Evolutionary conservation across 2,888 invertebrate genomes (phyloP).

Genomic region (Colostygia pectinataria): DNA sequence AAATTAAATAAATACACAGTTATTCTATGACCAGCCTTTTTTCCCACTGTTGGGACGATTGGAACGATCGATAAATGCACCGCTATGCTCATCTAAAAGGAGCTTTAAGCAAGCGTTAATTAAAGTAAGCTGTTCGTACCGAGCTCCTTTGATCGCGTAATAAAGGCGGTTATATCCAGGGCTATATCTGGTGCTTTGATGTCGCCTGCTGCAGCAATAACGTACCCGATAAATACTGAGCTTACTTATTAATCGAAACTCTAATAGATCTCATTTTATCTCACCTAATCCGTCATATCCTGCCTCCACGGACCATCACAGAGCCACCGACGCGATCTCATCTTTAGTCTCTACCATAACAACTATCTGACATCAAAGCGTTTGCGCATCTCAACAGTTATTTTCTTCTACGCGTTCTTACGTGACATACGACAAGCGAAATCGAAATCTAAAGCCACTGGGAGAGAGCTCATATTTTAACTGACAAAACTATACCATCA

Average conservation of each 20-base stretch:
- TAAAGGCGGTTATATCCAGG: constrained; percentile 27
- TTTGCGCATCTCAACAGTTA: constrained; percentile 3
- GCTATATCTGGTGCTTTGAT: constrained; percentile 24
- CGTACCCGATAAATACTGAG: no score
- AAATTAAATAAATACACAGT: no score
- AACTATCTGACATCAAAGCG: constrained; percentile 17
- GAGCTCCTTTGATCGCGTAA: constrained; percentile 20
- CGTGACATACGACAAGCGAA: background rate
- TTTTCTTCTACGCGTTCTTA: background rate
- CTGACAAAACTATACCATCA: background rate
- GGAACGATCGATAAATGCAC: no score
- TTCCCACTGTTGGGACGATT: no score
- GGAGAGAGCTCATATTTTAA: background rate
- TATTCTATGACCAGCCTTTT: no score
- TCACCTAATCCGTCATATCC: constrained; percentile 23
- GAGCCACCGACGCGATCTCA: constrained; percentile 8
- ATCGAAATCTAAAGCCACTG: background rate
- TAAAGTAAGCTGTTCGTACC: constrained; percentile 10
- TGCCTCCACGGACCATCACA: constrained; percentile 18
- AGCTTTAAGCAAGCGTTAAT: constrained; percentile 5
- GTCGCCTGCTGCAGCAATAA: no score
- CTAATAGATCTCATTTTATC: background rate
- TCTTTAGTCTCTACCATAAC: constrained; percentile 11
- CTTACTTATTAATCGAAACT: no score
- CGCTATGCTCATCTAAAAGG: no score